Evolutionary conservation across 2,888 invertebrate genomes (phyloP), one percentile per base, ranked within the genome.

Genomic region (Bellardia bayeri): DNA sequence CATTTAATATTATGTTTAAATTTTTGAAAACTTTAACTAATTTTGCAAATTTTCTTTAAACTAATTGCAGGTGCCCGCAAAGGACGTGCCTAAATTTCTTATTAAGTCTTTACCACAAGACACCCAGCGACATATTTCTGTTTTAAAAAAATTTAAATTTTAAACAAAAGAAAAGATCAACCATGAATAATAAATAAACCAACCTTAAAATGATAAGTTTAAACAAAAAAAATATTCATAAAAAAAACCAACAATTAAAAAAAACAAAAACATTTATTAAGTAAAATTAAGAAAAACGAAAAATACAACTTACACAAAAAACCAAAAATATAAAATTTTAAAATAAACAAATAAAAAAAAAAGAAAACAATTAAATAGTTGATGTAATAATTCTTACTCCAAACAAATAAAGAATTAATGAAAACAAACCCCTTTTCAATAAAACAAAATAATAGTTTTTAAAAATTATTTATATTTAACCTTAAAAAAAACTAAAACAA

Each of bases 11-110:
- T n/a, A 51, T 51, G 5, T 51, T 51, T 30, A 58, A 63, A 13
- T 23, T 75, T 40, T n/a, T 2, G 42, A 3, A 45, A 45, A 13
- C 2, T 13, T 13, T 9, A 11, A 9, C 14, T 30, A 13, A 42
- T 40, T 58, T 30, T 4, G 8, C n/a, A 13, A 49, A 13, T 71
- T 81, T 83, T 86, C 40, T 81, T 49, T 64, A 74, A 71, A 79
- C 6, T 88, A 40, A 7, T 90, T 91, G 8, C 89, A 93, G 93
- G 91, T 88, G 92, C 91, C 88, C 94, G 93, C 89, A 93, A 93
- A 90, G 93, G 93, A 89, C 93, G 93, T 82, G 94, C 93, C 90
- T 93, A 93, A 89, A 81, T 89, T 82, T 78, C 74, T 74, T 64
- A 51, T 74, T 81, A 88, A 93, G 89, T 90, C 87, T 85, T 90